Percentiles rank a stretch among this genome's conserved stretches.
Conservation (phyloP, 2,797 vertebrate species). For the Luscinia luscinia region DNA sequence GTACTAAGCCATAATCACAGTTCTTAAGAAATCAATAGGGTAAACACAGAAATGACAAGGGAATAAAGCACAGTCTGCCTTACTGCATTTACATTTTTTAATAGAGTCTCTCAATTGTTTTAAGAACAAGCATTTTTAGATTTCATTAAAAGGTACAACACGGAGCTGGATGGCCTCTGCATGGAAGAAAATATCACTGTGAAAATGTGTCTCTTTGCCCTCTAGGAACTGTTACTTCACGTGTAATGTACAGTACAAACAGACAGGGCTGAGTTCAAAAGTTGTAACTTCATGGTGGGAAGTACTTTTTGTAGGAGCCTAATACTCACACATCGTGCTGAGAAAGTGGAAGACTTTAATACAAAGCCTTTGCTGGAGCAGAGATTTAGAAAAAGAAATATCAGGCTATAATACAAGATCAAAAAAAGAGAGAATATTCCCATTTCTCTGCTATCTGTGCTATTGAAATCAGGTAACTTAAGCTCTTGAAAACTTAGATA, state of each 20-base stretch:
- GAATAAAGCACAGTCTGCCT: not conserved
- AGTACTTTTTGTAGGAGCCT: not conserved
- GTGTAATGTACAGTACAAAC: not conserved
- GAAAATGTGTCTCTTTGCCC: not conserved
- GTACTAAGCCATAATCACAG: not conserved
- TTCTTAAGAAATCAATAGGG: not conserved
- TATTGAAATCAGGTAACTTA: not conserved
- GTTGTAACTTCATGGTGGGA: not conserved
- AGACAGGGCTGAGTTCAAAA: not conserved
- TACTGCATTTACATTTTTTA: not conserved
- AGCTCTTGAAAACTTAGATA: not conserved
- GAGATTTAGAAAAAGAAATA: not conserved
- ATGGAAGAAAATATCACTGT: not conserved
- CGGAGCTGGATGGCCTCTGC: not conserved
- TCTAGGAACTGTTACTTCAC: not conserved
- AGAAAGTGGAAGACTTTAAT: not conserved
- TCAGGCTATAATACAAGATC: not conserved
- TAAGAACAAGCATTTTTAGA: not conserved
- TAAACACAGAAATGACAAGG: not conserved
- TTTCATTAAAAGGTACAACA: not conserved
- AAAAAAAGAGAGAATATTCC: not conserved
- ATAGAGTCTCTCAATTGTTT: not conserved
- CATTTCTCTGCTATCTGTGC: not conserved
- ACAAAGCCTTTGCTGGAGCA: not conserved
- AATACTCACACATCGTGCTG: not conserved